These are phyloP conservation scores for Porites australiensis DNA, from an alignment of 64 coral and sea anemone genomes.

Conservation along the genomic window DNA sequence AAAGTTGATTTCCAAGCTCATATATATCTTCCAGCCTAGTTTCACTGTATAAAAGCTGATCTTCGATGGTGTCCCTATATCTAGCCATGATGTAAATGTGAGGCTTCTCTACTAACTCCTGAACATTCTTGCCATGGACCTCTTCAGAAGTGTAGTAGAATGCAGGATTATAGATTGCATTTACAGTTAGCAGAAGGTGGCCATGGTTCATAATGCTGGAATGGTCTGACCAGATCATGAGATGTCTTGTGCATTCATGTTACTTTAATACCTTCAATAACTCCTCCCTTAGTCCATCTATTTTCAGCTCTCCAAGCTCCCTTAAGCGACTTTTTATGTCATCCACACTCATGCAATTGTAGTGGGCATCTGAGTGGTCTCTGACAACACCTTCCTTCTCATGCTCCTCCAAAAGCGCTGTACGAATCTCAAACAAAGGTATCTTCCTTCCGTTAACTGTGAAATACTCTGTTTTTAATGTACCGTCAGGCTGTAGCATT, in stretches of 20 bases:
- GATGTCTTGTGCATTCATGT: slow-evolving; percentile 20
- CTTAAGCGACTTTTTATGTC: not conserved
- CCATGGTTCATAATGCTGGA: slow-evolving; percentile 58
- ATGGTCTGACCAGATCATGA: slow-evolving; percentile 63
- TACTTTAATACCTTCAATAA: not conserved
- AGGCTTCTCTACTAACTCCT: slow-evolving; percentile 57
- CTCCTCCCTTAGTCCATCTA: not conserved
- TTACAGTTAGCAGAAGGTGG: slow-evolving; percentile 52
- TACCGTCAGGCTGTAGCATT: slow-evolving; percentile 19
- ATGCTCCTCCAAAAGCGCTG: not conserved
- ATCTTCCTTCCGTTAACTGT: slow-evolving; percentile 38
- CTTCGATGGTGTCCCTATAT: slow-evolving; percentile 42
- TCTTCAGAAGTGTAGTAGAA: slow-evolving; percentile 50
- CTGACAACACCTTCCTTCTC: slow-evolving; percentile 21
- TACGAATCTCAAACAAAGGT: slow-evolving; percentile 36
- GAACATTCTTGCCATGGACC: not conserved
- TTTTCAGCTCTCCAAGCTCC: slow-evolving; percentile 15
- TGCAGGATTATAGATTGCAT: slow-evolving; percentile 32
- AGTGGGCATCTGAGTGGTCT: slow-evolving; percentile 25
- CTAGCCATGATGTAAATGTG: slow-evolving; percentile 54
- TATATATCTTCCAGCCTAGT: slow-evolving; percentile 51
- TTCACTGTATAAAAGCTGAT: slow-evolving; percentile 58
- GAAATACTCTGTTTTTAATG: slow-evolving; percentile 17
- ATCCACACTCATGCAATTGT: not conserved
- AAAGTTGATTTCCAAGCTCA: not conserved